Evolutionary conservation across 2,797 vertebrate genomes (phyloP), one percentile per base, ranked within the genome.

Genomic region (Tarsius wallacei): DNA sequence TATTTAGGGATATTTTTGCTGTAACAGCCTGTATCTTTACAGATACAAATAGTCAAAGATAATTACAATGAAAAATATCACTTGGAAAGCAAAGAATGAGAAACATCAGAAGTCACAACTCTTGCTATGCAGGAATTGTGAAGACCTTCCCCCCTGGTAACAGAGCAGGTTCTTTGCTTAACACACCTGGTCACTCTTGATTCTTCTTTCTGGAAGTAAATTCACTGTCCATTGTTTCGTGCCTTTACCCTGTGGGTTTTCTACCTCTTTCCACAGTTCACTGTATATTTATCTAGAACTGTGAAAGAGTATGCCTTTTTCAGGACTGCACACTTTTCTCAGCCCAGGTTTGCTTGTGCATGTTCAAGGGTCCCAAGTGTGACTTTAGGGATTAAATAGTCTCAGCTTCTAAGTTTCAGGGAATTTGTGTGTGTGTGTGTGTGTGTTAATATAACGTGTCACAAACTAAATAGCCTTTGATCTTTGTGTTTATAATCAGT

Each of bases 401-500:
- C 53, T 90, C 47, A 53, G 28, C 1, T 66, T 94, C 49, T 33
- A 36, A 86, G 63, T 13, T 17, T 4, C 11, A 64, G 9, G 6
- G 6, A 7, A 59, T 91, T 94, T 49, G 26, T 2, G 9, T 85
- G 84, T 76, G 42, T 42, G 42, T 42, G 42, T 42, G 42, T 42
- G 42, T 51, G 21, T 19, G 2, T 76, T 81, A 76, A 89, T 51
- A 12, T 19, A 70, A 66, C 77, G 28, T 16, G 24, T 92, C 82
- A 82, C 68, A 87, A 86, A 90, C 26, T 28, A 71, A 87, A 26
- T 64, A 77, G 31, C 26, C n/a, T 64, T 82, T 26, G 14, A 3
- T 87, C 31, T 85, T 88, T 80, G 42, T 31, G 3, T 70, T 88
- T 96, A 22, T 81, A 71, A 84, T 81, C 12, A 68, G n/a, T 85